A percentile compares a stretch with the other conserved stretches of the same genome.
phyloP scores from a whole-genome alignment of 2,797 vertebrate genomes.

The Falco peregrinus region DNA sequence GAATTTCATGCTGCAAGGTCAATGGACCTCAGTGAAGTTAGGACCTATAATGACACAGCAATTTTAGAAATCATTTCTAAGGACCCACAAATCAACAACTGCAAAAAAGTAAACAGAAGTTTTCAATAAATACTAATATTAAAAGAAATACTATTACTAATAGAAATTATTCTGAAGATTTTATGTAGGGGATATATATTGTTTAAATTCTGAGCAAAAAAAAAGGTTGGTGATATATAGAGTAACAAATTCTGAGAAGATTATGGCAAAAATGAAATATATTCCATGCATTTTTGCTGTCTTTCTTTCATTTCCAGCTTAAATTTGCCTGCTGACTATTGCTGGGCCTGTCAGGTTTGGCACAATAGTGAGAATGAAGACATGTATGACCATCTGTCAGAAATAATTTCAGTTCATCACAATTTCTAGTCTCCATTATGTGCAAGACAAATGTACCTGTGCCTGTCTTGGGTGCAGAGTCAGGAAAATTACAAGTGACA shows the following conservation, averaged over 20 bases:
- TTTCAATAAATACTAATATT: background rate
- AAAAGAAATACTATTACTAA: background rate
- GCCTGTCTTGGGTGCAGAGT: background rate
- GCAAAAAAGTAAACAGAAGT: background rate
- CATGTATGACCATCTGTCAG: background rate
- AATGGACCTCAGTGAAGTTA: background rate
- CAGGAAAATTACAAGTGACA: background rate
- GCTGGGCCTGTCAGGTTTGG: background rate
- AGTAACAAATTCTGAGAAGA: background rate
- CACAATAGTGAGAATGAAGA: background rate
- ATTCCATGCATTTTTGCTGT: background rate
- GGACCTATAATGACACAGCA: background rate
- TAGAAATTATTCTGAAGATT: background rate
- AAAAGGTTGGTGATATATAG: background rate
- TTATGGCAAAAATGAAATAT: background rate
- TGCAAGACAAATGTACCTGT: background rate
- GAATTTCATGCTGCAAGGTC: background rate
- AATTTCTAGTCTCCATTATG: background rate
- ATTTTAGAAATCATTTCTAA: slow-evolving; percentile 4
- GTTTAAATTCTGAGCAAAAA: background rate
- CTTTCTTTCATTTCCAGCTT: background rate
- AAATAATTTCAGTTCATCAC: background rate
- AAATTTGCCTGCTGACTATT: background rate
- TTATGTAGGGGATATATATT: background rate
- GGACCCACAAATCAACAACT: background rate